A percentile compares a stretch with the other conserved stretches of the same genome.
phyloP scores from a whole-genome alignment of 2,113 vertebrate species.

The Pyrgilauda ruficollis region DNA sequence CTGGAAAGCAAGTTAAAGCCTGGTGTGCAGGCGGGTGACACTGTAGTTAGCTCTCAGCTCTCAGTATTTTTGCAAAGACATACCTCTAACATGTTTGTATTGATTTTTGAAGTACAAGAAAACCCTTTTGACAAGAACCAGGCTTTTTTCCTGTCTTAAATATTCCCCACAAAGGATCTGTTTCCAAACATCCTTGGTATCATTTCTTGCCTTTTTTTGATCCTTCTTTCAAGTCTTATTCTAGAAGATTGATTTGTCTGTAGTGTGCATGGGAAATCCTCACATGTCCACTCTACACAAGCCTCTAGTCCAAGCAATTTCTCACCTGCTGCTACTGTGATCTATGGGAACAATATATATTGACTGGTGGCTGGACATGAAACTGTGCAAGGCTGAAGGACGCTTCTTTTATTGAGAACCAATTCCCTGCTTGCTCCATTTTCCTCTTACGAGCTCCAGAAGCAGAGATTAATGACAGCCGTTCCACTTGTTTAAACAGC shows the following conservation, averaged over 20 bases:
- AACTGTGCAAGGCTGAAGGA: constrained; percentile 59
- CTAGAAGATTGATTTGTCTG: constrained; percentile 49
- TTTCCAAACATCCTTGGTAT: neutral
- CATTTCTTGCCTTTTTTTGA: neutral
- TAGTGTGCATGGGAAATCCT: constrained; percentile 30
- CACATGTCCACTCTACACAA: constrained; percentile 1
- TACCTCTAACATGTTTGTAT: neutral
- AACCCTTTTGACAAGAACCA: neutral
- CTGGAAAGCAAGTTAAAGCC: neutral
- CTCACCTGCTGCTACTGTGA: constrained; percentile 41
- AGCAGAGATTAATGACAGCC: constrained; percentile 58
- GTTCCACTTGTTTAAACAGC: constrained; percentile 65
- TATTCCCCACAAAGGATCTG: neutral
- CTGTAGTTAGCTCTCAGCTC: neutral
- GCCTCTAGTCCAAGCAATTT: constrained; percentile 41
- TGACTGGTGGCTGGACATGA: constrained; percentile 62
- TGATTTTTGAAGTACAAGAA: neutral
- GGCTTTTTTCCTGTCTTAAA: neutral
- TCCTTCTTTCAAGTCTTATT: neutral
- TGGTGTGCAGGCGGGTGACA: neutral
- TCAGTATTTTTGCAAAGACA: neutral
- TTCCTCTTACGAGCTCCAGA: constrained; percentile 61
- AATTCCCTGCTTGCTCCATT: constrained; percentile 61
- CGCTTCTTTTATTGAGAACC: constrained; percentile 51
- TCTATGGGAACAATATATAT: constrained; percentile 63